Evolutionary conservation across 2,888 invertebrate genomes (phyloP).

Genomic region (Pedicia rivosa): DNA sequence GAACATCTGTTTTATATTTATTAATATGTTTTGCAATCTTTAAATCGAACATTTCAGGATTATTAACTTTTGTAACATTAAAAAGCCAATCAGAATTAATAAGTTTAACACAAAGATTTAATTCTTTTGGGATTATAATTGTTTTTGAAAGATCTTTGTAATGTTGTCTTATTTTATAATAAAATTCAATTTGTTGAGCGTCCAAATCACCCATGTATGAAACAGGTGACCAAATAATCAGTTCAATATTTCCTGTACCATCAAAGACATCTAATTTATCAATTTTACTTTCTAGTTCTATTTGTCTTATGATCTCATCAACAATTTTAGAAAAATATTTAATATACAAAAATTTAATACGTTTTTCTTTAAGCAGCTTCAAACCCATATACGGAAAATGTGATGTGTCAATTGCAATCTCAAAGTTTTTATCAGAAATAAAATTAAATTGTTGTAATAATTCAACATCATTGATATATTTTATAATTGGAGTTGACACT

Average conservation of each 20-base stretch:
- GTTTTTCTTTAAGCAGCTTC: constrained; percentile 34
- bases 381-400: constrained; percentile 48
- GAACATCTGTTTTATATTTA: constrained; percentile 40
- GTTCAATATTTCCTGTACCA: constrained; percentile 29
- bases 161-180: constrained; percentile 22
- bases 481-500: constrained; percentile 21
- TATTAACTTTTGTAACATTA: constrained; percentile 38
- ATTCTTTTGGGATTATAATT: constrained; percentile 35
- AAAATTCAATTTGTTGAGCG: constrained; percentile 22
- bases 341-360: constrained; percentile 28
- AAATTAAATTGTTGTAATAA: constrained; percentile 30
- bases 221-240: constrained; percentile 37
- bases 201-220: constrained; percentile 41
- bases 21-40: constrained; percentile 40
- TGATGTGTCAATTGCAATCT: constrained; percentile 35
- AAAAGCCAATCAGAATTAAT: constrained; percentile 42
- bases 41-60: constrained; percentile 36
- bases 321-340: background rate
- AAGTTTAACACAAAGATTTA: constrained; percentile 38
- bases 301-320: constrained; percentile 5
- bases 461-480: constrained; percentile 35
- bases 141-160: constrained; percentile 30
- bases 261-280: constrained; percentile 29
- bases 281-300: too few relatives aligned
- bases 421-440: constrained; percentile 27